Evolutionary conservation across 2,113 vertebrate genomes (phyloP), one percentile per base, ranked within the genome.

Genomic region (Phaethornis superciliosus): DNA sequence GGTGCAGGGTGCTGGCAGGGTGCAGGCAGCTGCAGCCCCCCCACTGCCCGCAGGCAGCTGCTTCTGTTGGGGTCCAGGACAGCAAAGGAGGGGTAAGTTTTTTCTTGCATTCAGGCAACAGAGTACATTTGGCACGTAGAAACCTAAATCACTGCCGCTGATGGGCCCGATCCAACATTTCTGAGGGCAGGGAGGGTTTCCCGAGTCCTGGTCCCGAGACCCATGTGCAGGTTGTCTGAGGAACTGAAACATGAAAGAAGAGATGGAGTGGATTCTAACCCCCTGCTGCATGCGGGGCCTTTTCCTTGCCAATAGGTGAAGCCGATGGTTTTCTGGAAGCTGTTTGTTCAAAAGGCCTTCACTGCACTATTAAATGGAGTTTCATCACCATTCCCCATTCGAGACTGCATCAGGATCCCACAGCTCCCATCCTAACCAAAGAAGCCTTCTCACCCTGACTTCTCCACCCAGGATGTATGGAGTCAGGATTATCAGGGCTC

Each of bases 311-410:
- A 23, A 91, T 89, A 90, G 55, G 49, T 30, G 54, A 52, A 81
- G 80, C 44, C 88, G 85, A 94, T 86, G 88, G 42, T 37, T 87
- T 93, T 72, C 54, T 72, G 71, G 79, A 52, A 58, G 64, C 42
- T 96, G 80, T 95, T 96, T 90, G 60, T 56, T 91, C 77, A 49
- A 84, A 92, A 95, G 28, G 65, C 55, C 78, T 77, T 60, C 60
- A 56, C 59, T 83, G 69, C 64, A n/a, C 51, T 83, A 71, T 55
- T 95, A 94, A 85, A 85, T 81, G 90, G 81, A 90, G 79, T 70
- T 64, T 74, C 76, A 88, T 24, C 76, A 71, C 82, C 32, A 2
- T 88, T 95, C 91, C 77, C 86, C 79, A 83, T 82, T 62, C 32
- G 30, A 44, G 33, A 1, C 28, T 87, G 90, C 83, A 68, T 89